phyloP scores from a whole-genome alignment of 2,888 invertebrate genomes.

The Hoplodrina blanda region DNA sequence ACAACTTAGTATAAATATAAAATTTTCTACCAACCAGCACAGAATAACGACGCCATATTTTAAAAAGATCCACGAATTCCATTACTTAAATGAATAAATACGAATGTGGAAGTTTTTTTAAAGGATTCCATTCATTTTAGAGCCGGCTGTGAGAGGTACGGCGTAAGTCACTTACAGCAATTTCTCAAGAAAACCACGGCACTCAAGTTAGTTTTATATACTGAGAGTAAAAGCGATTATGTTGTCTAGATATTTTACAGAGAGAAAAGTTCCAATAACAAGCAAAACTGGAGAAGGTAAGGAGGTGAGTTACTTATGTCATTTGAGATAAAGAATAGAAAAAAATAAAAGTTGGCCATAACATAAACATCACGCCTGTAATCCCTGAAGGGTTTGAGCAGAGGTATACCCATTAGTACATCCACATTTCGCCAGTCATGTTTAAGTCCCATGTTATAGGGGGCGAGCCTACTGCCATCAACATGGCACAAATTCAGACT shows the following conservation, averaged over 20 bases:
- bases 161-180: constrained; percentile 60
- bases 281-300: not conserved
- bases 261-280: constrained; percentile 3
- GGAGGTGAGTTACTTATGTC: not conserved
- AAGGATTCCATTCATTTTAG: constrained; percentile 66
- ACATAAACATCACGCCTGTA: no score
- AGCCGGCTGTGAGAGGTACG: constrained; percentile 56
- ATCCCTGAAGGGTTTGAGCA: no score
- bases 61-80: constrained; percentile 71
- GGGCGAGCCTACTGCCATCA: no score
- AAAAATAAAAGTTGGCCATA: not conserved
- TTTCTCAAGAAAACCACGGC: constrained; percentile 62
- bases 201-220: constrained; percentile 34
- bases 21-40: constrained; percentile 33
- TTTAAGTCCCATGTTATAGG: no score
- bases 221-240: constrained; percentile 7
- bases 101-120: constrained; percentile 69
- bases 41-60: constrained; percentile 61
- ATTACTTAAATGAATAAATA: constrained; percentile 78
- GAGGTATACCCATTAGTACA: no score
- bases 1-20: constrained; percentile 1
- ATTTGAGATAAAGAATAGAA: not conserved
- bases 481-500: no score
- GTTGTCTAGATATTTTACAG: constrained; percentile 4
- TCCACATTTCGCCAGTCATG: no score